Conservation (phyloP, 2,797 vertebrate genomes). For the Cynodonichthys magdalenae region DNA sequence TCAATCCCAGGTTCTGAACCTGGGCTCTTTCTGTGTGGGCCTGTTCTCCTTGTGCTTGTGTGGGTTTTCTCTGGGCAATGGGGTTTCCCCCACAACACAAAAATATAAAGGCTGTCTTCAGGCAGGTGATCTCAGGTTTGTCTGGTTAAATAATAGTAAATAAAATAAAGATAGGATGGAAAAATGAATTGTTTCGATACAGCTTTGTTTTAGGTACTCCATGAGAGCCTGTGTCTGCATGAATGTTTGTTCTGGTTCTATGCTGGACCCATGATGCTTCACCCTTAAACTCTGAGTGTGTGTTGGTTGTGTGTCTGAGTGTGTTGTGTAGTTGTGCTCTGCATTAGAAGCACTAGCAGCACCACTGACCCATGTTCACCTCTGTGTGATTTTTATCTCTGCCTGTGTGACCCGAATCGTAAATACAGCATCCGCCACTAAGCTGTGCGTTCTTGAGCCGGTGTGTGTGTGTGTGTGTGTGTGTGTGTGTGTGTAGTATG, state of each 20-base stretch:
- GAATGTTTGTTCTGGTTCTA: background rate
- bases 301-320: slow-evolving; percentile 10
- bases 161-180: too few relatives aligned
- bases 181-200: too few relatives aligned
- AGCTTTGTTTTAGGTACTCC: too few relatives aligned
- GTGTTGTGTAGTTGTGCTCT: slow-evolving; percentile 39
- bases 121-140: too few relatives aligned
- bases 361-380: slow-evolving; percentile 67
- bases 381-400: slow-evolving; percentile 70
- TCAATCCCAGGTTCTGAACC: too few relatives aligned
- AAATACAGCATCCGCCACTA: slow-evolving; percentile 66
- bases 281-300: slow-evolving; percentile 5
- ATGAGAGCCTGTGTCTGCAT: background rate
- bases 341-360: slow-evolving; percentile 55
- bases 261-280: too few relatives aligned
- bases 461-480: slow-evolving; percentile 32
- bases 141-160: too few relatives aligned
- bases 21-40: too few relatives aligned
- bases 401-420: slow-evolving; percentile 73
- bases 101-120: too few relatives aligned
- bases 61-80: too few relatives aligned
- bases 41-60: too few relatives aligned
- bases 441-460: slow-evolving; percentile 43
- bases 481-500: slow-evolving; percentile 42
- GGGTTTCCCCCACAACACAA: too few relatives aligned